Percentiles rank a stretch among this genome's conserved stretches.
Evolutionary conservation across 1,140 invertebrate genomes (phyloP).

Genomic region (Xylocopa sonorina): DNA sequence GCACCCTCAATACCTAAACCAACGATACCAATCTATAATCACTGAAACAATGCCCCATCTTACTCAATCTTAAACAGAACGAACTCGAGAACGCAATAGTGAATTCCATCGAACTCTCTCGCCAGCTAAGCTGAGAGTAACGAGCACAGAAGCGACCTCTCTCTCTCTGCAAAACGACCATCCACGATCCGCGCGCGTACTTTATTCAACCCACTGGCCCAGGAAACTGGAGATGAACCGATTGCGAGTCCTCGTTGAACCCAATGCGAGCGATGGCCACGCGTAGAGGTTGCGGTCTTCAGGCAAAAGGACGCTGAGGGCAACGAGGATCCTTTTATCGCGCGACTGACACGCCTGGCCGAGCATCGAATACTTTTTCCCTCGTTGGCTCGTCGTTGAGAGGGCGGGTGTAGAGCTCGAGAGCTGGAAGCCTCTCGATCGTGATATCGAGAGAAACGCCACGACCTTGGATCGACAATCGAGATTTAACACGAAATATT

Average conservation of each 20-base stretch:
- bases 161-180: neutral
- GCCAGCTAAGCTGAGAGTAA: neutral
- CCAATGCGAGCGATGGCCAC: neutral
- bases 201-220: neutral
- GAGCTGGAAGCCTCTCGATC: neutral
- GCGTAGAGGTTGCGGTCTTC: neutral
- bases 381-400: neutral
- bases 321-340: constrained; percentile 18
- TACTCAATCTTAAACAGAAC: too few relatives aligned
- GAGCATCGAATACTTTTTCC: constrained; percentile 12
- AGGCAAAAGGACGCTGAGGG: neutral
- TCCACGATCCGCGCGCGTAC: neutral
- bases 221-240: constrained; percentile 4
- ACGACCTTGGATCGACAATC: neutral
- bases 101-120: too few relatives aligned
- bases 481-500: neutral
- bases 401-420: neutral
- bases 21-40: too few relatives aligned
- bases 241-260: constrained; percentile 4
- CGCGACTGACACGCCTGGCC: neutral
- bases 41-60: too few relatives aligned
- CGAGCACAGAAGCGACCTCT: neutral
- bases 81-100: too few relatives aligned
- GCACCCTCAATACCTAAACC: too few relatives aligned
- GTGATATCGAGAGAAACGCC: neutral